A percentile compares a stretch with the other conserved stretches of the same genome.
Conservation (phyloP, 2,113 vertebrate genomes). For the Python bivittatus region DNA sequence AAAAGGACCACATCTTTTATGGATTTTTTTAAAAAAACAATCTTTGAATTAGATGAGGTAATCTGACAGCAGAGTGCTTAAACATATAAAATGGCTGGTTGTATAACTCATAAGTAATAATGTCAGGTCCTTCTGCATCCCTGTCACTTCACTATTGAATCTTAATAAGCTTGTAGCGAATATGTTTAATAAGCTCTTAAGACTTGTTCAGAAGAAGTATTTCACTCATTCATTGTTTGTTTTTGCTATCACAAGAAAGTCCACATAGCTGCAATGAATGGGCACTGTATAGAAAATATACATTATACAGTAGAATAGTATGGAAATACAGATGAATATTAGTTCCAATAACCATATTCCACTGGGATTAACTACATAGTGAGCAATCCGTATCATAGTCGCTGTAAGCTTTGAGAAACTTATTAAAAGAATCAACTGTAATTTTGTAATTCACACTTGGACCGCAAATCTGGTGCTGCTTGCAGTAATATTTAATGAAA, state of each 20-base stretch:
- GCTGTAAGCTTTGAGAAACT: conserved; percentile 56
- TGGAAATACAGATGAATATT: conserved; percentile 1
- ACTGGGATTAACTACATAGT: conserved; percentile 45
- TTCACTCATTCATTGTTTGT: neutral
- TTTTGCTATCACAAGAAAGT: neutral
- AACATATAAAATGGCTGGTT: neutral
- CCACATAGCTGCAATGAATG: neutral
- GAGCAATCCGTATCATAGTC: conserved; percentile 33
- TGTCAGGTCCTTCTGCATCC: neutral
- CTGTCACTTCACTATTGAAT: neutral
- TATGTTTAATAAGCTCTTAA: neutral
- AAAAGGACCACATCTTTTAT: neutral
- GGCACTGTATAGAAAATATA: neutral
- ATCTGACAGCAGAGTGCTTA: neutral
- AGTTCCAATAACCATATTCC: conserved; percentile 25
- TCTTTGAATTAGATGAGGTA: neutral
- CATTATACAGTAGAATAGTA: neutral
- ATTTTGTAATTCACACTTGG: conserved; percentile 77
- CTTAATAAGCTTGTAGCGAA: neutral
- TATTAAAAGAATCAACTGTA: conserved; percentile 63
- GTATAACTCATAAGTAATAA: neutral
- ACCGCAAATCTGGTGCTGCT: conserved; percentile 66
- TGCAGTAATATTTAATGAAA: conserved; percentile 75
- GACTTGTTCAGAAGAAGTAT: neutral
- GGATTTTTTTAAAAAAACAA: neutral